Evolutionary conservation across 2,113 vertebrate genomes (phyloP), one percentile per base, ranked within the genome.

Genomic region (Agapornis roseicollis): DNA sequence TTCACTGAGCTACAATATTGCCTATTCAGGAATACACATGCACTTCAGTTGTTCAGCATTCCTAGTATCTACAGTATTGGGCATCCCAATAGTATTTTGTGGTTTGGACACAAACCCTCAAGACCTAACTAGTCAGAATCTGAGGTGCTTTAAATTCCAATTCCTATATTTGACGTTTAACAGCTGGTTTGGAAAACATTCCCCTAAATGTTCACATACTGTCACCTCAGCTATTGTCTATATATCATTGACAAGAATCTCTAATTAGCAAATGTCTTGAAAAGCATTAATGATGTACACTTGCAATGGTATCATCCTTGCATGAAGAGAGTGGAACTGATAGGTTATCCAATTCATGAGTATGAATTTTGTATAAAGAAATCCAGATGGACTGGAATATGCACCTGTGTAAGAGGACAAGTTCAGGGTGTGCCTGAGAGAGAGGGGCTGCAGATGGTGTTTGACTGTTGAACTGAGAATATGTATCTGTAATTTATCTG

Each of bases 381-480:
- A 94, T 83, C 80, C 92, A 96, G 84, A 96, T 93, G 93, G 91
- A 85, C 66, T 72, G 72, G 39, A 95, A 92, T 93, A 83, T 33
- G 37, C 94, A 85, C 60, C 60, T 80, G 65, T 96, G 79, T 64
- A 89, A 47, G 71, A 85, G 79, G 63, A 61, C 79, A 96, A 91
- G 91, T 73, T 66, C 56, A 91, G 63, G 66, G 46, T 90, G 89
- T 71, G 73, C 71, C 80, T 96, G 87, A 65, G 80, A 94, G 64
- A 85, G 39, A 77, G 64, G 84, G 85, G 52, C 85, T 96, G 80
- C 93, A 96, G 94, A 95, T 96, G 95, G 93, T 94, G 88, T 96
- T 96, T 97, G 96, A 96, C 94, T 96, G 93, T 93, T 96, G 94
- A 96, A 97, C 95, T 97, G 95, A 93, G 90, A 96, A 89, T 97